A percentile compares a stretch with the other conserved stretches of the same genome.
Conservation (phyloP, 2,113 vertebrate genomes). For the Oriolus oriolus region DNA sequence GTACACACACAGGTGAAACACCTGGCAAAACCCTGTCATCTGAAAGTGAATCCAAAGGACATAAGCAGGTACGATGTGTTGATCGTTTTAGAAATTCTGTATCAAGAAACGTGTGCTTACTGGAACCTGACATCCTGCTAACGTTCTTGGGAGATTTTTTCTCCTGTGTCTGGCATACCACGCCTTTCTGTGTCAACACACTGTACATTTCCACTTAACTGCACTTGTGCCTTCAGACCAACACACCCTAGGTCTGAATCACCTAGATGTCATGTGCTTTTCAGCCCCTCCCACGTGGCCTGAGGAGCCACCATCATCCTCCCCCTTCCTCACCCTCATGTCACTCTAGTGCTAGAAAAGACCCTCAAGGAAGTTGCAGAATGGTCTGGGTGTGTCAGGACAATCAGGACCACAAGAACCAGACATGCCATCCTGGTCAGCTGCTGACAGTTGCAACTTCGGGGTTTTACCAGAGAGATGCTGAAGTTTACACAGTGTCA, state of each 20-base stretch:
- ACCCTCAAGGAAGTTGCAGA: neutral
- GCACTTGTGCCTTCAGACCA: neutral
- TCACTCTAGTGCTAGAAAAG: neutral
- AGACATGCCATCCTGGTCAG: neutral
- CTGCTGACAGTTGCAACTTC: neutral
- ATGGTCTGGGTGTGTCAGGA: neutral
- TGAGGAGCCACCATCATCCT: neutral
- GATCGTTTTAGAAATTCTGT: neutral
- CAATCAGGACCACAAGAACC: neutral
- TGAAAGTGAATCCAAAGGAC: neutral
- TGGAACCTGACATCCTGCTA: neutral
- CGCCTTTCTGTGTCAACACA: neutral
- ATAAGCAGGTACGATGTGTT: neutral
- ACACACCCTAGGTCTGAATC: neutral
- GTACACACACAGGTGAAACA: neutral
- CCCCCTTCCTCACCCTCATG: rapidly evolving
- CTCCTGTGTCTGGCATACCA: neutral
- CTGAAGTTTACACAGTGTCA: neutral
- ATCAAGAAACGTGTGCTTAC: neutral
- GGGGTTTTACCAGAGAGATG: neutral
- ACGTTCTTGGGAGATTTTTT: neutral
- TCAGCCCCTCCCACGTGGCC: neutral
- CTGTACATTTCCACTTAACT: neutral
- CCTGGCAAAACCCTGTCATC: neutral
- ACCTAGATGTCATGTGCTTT: neutral